These are phyloP conservation scores for Chamaea fasciata DNA, from an alignment of 2,113 vertebrate genomes.

Conservation along the genomic window DNA sequence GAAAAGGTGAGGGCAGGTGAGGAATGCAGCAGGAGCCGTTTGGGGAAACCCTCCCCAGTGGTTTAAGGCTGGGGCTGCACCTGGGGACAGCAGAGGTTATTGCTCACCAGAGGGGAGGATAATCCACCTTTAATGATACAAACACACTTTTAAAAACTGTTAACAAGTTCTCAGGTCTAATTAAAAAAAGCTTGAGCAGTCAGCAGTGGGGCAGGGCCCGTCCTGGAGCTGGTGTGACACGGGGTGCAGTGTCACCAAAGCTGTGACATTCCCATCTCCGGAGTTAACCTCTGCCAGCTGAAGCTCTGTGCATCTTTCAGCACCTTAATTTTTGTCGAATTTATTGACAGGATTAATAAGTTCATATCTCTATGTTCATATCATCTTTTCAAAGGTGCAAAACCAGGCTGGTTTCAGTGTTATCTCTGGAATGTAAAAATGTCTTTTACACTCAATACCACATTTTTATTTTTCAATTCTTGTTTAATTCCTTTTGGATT, in stretches of 20 bases:
- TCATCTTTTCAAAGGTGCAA: background rate
- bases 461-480: background rate
- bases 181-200: too few relatives aligned
- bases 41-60: background rate
- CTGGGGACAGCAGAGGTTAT: background rate
- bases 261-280: background rate
- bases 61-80: background rate
- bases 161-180: background rate
- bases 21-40: background rate
- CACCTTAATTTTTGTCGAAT: background rate
- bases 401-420: background rate
- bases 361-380: background rate
- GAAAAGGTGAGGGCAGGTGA: background rate
- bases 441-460: background rate
- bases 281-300: background rate
- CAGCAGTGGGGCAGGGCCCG: background rate
- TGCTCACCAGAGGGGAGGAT: background rate
- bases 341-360: background rate
- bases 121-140: background rate
- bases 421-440: background rate
- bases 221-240: background rate
- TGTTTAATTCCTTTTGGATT: background rate
- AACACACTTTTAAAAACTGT: background rate
- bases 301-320: background rate
- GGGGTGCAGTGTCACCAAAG: fast-evolving